phyloP scores from a whole-genome alignment of 1,140 invertebrate species.

The Brachionus plicatilis region DNA sequence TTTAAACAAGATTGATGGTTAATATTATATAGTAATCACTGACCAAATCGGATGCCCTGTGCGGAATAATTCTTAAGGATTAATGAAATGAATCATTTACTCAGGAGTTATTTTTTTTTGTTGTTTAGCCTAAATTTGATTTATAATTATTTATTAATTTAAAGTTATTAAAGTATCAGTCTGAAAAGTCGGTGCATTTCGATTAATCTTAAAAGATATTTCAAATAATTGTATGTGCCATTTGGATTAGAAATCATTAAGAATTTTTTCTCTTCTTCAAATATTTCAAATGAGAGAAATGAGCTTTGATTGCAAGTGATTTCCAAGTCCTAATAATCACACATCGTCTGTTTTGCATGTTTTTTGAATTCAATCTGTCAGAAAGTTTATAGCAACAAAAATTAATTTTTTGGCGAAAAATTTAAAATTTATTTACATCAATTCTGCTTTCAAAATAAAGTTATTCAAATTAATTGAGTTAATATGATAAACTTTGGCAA shows the following conservation, averaged over 20 bases:
- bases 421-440: too few species aligned
- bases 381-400: background rate
- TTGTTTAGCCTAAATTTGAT: slow-evolving; percentile 1
- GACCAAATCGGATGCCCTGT: background rate
- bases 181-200: slow-evolving; percentile 33
- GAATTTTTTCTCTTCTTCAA: background rate
- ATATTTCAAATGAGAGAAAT: background rate
- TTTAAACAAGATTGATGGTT: background rate
- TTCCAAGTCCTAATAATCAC: background rate
- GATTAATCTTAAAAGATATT: slow-evolving; percentile 27
- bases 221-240: slow-evolving; percentile 22
- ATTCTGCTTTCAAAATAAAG: too few species aligned
- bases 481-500: background rate
- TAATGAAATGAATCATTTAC: slow-evolving; percentile 23
- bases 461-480: too few species aligned
- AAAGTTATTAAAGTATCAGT: slow-evolving; percentile 27
- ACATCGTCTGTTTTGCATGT: background rate
- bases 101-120: background rate
- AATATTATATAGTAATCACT: slow-evolving; percentile 4
- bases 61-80: background rate
- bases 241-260: slow-evolving; percentile 30
- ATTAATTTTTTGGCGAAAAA: too few species aligned
- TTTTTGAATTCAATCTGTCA: background rate
- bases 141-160: slow-evolving; percentile 38
- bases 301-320: background rate